phyloP scores from a whole-genome alignment of 1,140 invertebrate species.

The Gonioctena quinquepunctata region DNA sequence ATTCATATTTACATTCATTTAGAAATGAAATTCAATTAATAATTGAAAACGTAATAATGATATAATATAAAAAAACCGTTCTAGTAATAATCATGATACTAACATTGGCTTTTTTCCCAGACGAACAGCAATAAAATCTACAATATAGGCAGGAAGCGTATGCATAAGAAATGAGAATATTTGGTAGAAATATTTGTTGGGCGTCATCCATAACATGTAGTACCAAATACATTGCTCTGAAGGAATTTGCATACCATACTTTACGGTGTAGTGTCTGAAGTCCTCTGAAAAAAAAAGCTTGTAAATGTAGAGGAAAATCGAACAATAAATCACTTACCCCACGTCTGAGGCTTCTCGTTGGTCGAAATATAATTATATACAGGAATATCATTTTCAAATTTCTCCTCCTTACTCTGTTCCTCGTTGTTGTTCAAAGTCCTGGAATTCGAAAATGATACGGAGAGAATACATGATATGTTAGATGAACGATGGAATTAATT shows the following conservation, averaged over 20 bases:
- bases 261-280: constrained; percentile 17
- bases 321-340: constrained; percentile 31
- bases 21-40: too few species aligned
- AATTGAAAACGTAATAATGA: too few species aligned
- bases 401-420: constrained; percentile 24
- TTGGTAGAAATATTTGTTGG: constrained; percentile 24
- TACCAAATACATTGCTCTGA: constrained; percentile 33
- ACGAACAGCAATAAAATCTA: constrained; percentile 61
- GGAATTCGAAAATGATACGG: too few species aligned
- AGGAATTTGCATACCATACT: constrained; percentile 35
- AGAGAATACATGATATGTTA: too few species aligned
- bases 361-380: constrained; percentile 43
- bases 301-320: too few species aligned
- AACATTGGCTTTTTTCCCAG: constrained; percentile 63
- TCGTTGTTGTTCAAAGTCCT: constrained; percentile 28
- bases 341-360: constrained; percentile 33
- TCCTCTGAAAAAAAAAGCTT: constrained; percentile 35
- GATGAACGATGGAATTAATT: too few species aligned
- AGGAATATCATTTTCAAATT: constrained; percentile 31
- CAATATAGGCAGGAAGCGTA: constrained; percentile 64
- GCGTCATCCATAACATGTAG: constrained; percentile 18
- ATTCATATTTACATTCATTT: too few species aligned
- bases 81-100: too few species aligned
- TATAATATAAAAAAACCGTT: too few species aligned
- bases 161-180: constrained; percentile 49